Evolutionary conservation across 2,888 invertebrate species (phyloP).

Genomic region (Deroplatys truncata): DNA sequence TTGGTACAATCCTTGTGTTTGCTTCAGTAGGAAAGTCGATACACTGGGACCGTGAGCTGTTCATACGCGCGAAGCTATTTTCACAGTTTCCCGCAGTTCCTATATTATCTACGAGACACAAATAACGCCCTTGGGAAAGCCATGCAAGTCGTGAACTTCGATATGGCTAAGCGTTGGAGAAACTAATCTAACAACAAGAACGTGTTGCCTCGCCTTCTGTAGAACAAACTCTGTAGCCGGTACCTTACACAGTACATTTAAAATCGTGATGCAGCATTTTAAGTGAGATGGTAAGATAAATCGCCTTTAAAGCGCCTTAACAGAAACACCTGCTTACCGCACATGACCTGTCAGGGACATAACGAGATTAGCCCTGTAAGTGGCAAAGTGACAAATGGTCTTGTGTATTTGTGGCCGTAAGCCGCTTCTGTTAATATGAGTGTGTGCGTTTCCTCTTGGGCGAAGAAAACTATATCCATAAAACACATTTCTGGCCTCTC

Average conservation of each 20-base stretch:
- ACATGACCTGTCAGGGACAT: no score
- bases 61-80: not conserved
- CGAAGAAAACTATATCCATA: no score
- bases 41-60: not conserved
- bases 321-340: no score
- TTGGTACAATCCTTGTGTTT: not conserved
- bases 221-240: not conserved
- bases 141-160: not conserved
- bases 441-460: no score
- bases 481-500: no score
- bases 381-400: no score
- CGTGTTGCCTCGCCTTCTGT: not conserved
- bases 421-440: no score
- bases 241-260: no score
- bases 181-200: not conserved
- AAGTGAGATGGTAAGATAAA: not conserved
- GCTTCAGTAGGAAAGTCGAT: not conserved
- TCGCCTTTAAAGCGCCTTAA: no score
- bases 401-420: no score
- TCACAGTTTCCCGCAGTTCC: not conserved
- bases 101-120: not conserved
- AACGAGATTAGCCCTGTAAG: no score
- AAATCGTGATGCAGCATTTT: not conserved
- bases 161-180: not conserved
- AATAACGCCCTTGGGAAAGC: not conserved